Conservation (phyloP, 2,113 vertebrate species). For the Meleagris gallopavo region DNA sequence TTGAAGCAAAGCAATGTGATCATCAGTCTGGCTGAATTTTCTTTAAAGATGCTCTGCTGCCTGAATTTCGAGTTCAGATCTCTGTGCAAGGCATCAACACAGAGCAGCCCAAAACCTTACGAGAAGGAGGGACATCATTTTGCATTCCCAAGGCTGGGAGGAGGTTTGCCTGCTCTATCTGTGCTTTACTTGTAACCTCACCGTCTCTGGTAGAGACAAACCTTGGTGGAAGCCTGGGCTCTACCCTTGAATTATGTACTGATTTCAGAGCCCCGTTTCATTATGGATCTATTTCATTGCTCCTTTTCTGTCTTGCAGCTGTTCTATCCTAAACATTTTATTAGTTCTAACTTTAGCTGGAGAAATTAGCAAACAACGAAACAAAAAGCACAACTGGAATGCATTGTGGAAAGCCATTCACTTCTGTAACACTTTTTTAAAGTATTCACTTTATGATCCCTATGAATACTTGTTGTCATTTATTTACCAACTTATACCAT, state of each 20-base stretch:
- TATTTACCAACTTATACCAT: not conserved
- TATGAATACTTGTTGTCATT: not conserved
- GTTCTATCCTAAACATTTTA: not conserved
- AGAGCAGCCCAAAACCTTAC: not conserved
- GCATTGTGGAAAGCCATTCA: not conserved
- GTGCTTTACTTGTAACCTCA: not conserved
- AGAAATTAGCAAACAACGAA: not conserved
- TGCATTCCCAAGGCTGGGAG: not conserved
- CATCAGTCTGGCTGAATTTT: not conserved
- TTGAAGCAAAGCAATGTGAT: not conserved
- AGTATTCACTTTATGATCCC: not conserved
- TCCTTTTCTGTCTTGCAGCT: not conserved
- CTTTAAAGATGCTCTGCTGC: not conserved
- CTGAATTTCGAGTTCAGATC: not conserved
- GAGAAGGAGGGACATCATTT: not conserved
- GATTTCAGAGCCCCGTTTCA: not conserved
- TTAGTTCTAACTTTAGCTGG: not conserved
- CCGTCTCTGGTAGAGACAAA: not conserved
- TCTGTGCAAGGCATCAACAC: not conserved
- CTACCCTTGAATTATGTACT: not conserved
- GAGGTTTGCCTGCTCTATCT: accelerated
- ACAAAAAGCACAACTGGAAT: not conserved
- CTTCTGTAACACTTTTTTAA: accelerated
- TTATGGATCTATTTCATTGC: not conserved
- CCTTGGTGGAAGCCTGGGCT: not conserved